These are phyloP conservation scores for Hyposmocoma kahamanoa DNA, from an alignment of 1,140 invertebrate genomes.

Conservation along the genomic window DNA sequence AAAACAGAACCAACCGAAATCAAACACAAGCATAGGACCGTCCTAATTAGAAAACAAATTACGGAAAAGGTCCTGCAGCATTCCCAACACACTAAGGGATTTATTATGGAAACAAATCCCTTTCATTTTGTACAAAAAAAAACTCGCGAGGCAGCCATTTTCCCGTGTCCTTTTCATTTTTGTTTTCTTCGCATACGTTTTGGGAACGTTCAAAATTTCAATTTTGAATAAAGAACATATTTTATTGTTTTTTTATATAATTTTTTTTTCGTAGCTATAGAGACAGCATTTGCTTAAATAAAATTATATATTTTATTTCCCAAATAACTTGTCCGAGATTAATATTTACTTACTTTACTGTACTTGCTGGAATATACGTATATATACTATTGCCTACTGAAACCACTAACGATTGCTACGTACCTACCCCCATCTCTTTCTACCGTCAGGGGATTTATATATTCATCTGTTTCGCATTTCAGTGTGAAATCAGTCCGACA, in stretches of 20 bases:
- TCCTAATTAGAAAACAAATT: slow-evolving; percentile 26
- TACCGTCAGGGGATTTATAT: slow-evolving; percentile 9
- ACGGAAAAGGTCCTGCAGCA: slow-evolving; percentile 27
- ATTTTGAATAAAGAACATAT: too few species aligned
- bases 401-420: slow-evolving; percentile 49
- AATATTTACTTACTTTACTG: too few species aligned
- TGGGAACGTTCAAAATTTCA: not conserved
- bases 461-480: slow-evolving; percentile 32
- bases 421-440: slow-evolving; percentile 18
- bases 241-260: too few species aligned
- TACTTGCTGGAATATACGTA: too few species aligned
- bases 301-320: too few species aligned
- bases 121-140: too few species aligned
- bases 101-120: not conserved
- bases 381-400: not conserved
- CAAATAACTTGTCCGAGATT: too few species aligned
- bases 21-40: not conserved
- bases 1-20: not conserved
- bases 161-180: too few species aligned
- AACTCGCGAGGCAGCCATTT: too few species aligned
- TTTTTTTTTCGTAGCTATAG: too few species aligned
- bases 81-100: not conserved
- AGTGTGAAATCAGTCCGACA: slow-evolving; percentile 77
- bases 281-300: too few species aligned
- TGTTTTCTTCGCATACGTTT: too few species aligned